Evolutionary conservation across 2,888 invertebrate species (phyloP).

Genomic region (Acronicta leporina): DNA sequence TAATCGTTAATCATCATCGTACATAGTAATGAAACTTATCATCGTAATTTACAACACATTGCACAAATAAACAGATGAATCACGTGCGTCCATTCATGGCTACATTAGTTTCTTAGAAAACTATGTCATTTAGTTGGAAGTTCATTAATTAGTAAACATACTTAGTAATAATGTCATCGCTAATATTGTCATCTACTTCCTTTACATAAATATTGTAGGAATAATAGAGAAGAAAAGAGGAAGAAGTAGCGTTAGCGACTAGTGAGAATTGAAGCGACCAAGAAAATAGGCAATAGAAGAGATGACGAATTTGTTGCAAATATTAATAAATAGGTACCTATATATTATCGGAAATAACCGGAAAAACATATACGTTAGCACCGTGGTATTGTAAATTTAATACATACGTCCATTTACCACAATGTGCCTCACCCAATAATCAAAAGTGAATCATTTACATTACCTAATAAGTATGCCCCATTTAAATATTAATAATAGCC

Average conservation of each 20-base stretch:
- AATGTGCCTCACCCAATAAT: not conserved
- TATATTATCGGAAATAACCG: not conserved
- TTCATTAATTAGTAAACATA: slow-evolving; percentile 31
- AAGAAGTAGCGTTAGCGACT: no score
- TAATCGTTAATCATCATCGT: not conserved
- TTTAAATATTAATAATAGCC: no score
- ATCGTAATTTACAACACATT: slow-evolving; percentile 13
- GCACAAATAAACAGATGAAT: slow-evolving; percentile 32
- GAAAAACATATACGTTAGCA: not conserved
- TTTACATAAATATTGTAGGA: slow-evolving; percentile 55
- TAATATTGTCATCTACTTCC: slow-evolving; percentile 65
- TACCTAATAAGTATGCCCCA: not conserved
- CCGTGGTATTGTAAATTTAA: no score
- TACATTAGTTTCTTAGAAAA: slow-evolving; percentile 53
- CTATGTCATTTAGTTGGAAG: slow-evolving; percentile 39
- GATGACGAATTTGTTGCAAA: no score
- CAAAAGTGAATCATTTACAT: slow-evolving; percentile 18
- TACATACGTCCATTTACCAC: slow-evolving; percentile 24
- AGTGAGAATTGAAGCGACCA: no score
- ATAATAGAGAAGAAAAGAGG: no score
- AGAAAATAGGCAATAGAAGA: no score
- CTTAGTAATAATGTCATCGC: slow-evolving; percentile 30
- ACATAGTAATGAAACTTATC: not conserved
- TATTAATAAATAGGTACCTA: no score
- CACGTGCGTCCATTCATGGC: slow-evolving; percentile 49